Evolutionary conservation across 2,113 vertebrate species (phyloP).

Genomic region (Cyanocitta stelleri): DNA sequence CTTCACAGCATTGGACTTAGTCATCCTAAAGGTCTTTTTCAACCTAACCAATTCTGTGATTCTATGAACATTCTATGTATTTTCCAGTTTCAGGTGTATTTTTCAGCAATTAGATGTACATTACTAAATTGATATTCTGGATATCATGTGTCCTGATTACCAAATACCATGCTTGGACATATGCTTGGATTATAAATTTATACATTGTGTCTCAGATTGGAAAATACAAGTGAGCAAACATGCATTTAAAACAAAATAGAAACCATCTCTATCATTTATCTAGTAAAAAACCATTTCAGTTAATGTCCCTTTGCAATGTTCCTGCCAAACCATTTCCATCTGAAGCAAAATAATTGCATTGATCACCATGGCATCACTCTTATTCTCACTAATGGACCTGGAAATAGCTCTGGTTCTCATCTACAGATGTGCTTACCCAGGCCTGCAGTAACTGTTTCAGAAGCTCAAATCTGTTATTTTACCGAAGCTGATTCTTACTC

Average conservation of each 20-base stretch:
- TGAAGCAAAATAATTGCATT: conserved; percentile 9
- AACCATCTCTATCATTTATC: neutral
- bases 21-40: neutral
- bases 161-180: neutral
- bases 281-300: neutral
- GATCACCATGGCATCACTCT: neutral
- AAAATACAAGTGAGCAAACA: neutral
- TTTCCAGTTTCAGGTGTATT: neutral
- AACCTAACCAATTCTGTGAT: neutral
- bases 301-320: neutral
- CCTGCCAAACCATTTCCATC: neutral
- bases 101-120: neutral
- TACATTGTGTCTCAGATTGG: neutral
- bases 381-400: neutral
- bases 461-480: neutral
- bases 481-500: neutral
- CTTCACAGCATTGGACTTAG: neutral
- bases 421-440: neutral
- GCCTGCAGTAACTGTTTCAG: neutral
- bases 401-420: neutral
- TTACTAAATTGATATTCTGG: neutral
- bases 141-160: neutral
- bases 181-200: neutral
- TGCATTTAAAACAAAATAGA: neutral
- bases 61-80: neutral